Base-by-base conservation (phyloP, 2,888 invertebrate species). In the Apamea crenata region DNA sequence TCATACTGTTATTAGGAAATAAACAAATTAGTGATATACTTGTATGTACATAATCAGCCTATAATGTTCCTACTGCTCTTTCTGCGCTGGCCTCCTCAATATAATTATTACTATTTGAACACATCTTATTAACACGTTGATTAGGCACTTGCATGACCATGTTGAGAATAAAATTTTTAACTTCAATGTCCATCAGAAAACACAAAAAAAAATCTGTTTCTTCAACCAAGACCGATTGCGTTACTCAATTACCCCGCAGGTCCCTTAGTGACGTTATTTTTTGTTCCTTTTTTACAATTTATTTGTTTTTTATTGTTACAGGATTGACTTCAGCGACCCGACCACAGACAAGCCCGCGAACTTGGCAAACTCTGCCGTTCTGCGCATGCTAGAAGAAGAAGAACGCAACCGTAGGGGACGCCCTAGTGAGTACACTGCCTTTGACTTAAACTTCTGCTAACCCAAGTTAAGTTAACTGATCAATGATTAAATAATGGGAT, bases 381-480 rank as follows among this genome's bases (percentile, higher is more conserved):
- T 99, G 89, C 97, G 98, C 87, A 98, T 99, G 98, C 97, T 99
- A 82, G 98, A 98, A 93, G 99, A 99, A 94, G 98, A 99, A 94
- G 98, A 98, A 94, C 97, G 98, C 90, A 98, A 97, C 93, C 97
- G 97, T 88, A 97, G 97, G 92, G 98, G 97, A 91, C 96, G 97
- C 93, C 97, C 97, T 90, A 97, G 98, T 98, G 93, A 97, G 97
- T 96, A 82, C 3, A 69, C 74, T 50, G 25, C 50, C 25, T 68
- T 65, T 61, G 6, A n/a, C n/a, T 21, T 12, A 25, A 36, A 29
- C 18, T 65, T 74, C 18, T 40, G 8, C 74, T 74, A 40, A 59
- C 12, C 32, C 44, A 56, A 81, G n/a, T 44, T 53, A 61, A 65
- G 21, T 7, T 71, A 29, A 65, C n/a, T 47, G n/a, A 65, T 53